Evolutionary conservation across 2,888 invertebrate genomes (phyloP).

Genomic region (Orthosia incerta): DNA sequence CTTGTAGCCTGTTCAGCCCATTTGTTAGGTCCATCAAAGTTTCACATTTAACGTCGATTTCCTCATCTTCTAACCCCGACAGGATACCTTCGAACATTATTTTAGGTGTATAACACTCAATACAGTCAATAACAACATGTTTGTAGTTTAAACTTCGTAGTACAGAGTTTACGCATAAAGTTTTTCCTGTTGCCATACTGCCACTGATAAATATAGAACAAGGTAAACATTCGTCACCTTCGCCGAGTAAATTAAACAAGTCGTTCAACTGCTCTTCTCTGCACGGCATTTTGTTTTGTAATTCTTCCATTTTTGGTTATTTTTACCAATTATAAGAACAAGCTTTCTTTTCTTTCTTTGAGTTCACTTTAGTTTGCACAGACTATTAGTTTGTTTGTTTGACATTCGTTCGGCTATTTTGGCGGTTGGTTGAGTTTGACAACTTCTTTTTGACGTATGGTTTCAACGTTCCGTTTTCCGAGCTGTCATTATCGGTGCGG

Average conservation of each 20-base stretch:
- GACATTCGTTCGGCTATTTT: constrained; percentile 29
- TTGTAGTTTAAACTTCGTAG: constrained; percentile 91
- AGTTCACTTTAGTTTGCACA: constrained; percentile 26
- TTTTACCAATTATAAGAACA: constrained; percentile 23
- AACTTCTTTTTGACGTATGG: constrained; percentile 3
- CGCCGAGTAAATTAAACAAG: constrained; percentile 89
- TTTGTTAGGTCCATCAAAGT: constrained; percentile 93
- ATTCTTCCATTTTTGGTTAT: constrained; percentile 86
- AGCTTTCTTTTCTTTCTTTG: constrained; percentile 7
- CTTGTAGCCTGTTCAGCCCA: constrained; percentile 82
- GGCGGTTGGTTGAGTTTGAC: constrained; percentile 26
- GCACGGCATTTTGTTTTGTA: constrained; percentile 86
- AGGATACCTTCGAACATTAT: constrained; percentile 95
- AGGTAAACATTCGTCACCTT: constrained; percentile 92
- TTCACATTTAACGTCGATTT: constrained; percentile 91
- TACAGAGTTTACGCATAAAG: constrained; percentile 92
- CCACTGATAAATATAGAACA: constrained; percentile 95
- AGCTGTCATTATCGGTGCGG: constrained; percentile 58
- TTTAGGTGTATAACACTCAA: constrained; percentile 95
- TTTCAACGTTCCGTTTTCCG: constrained; percentile 66
- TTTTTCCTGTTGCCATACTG: constrained; percentile 96
- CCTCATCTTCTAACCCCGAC: constrained; percentile 88
- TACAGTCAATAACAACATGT: constrained; percentile 93
- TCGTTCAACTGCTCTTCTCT: constrained; percentile 87
- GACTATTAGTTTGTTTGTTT: constrained; percentile 20